phyloP scores from a whole-genome alignment of 2,797 vertebrate species.

The Pantherophis alleghaniensis region DNA sequence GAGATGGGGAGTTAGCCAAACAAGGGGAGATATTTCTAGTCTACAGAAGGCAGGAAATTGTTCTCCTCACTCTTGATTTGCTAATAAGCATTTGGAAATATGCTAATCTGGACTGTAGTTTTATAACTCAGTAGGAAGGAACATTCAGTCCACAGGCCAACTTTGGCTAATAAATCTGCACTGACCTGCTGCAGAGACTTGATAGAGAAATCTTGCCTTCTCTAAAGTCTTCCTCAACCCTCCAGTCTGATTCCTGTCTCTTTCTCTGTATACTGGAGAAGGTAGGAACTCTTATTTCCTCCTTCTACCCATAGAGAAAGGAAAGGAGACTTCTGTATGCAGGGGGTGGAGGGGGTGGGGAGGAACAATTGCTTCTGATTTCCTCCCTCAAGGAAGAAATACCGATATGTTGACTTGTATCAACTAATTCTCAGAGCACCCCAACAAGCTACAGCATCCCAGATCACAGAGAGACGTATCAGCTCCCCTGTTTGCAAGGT shows the following conservation, averaged over 20 bases:
- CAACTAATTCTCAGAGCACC: background rate
- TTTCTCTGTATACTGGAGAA: background rate
- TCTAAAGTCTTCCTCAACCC: background rate
- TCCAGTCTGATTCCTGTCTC: background rate
- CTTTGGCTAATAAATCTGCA: background rate
- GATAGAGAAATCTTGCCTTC: background rate
- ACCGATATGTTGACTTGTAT: background rate
- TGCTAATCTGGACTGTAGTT: background rate
- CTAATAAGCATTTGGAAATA: background rate
- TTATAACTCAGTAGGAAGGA: background rate
- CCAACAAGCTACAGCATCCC: background rate
- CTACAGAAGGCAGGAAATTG: background rate
- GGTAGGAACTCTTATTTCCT: background rate
- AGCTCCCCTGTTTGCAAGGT: background rate
- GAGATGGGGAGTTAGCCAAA: background rate
- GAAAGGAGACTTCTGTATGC: background rate
- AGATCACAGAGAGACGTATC: background rate
- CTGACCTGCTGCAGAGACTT: background rate
- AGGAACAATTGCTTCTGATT: background rate
- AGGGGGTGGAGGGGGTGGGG: background rate
- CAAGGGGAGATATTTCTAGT: background rate
- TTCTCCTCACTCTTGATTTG: background rate
- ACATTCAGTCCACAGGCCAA: background rate
- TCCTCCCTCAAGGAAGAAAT: background rate
- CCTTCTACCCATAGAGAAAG: background rate